A percentile compares a stretch with the other conserved stretches of the same genome.
Evolutionary conservation across 2,797 vertebrate genomes (phyloP).

Genomic region (Jordanella pulchra): DNA sequence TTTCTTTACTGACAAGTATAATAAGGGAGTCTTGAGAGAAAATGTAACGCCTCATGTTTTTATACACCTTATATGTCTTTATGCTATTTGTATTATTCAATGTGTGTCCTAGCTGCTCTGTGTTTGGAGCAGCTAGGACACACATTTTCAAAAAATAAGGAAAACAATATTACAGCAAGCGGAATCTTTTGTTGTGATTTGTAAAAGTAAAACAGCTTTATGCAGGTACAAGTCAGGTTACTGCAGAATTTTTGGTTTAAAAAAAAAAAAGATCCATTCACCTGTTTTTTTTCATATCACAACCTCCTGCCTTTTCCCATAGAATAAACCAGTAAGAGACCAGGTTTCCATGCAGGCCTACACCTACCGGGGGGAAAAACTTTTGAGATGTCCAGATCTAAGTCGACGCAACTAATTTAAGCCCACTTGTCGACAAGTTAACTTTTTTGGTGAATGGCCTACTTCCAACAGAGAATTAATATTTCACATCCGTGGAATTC

Average conservation of each 20-base stretch:
- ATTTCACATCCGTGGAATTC: background rate
- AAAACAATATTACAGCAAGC: no score
- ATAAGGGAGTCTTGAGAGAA: background rate
- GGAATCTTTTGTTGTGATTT: background rate
- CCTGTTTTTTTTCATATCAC: no score
- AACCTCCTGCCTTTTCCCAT: no score
- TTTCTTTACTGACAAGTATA: background rate
- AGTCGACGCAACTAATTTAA: no score
- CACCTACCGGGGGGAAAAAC: no score
- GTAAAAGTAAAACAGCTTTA: no score
- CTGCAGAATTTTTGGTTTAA: no score
- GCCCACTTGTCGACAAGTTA: background rate
- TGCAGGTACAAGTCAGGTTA: no score
- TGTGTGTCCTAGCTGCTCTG: background rate
- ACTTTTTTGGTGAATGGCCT: background rate
- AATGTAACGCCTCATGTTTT: background rate
- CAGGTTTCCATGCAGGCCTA: no score
- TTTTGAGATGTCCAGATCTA: no score
- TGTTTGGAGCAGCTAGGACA: background rate
- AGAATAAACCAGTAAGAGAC: no score
- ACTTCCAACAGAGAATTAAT: background rate
- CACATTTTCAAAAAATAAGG: background rate
- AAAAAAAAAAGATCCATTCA: no score
- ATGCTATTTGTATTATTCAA: background rate
- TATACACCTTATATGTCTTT: background rate